Conservation (phyloP, 2,888 invertebrate genomes). For the Nomada ferruginata region DNA sequence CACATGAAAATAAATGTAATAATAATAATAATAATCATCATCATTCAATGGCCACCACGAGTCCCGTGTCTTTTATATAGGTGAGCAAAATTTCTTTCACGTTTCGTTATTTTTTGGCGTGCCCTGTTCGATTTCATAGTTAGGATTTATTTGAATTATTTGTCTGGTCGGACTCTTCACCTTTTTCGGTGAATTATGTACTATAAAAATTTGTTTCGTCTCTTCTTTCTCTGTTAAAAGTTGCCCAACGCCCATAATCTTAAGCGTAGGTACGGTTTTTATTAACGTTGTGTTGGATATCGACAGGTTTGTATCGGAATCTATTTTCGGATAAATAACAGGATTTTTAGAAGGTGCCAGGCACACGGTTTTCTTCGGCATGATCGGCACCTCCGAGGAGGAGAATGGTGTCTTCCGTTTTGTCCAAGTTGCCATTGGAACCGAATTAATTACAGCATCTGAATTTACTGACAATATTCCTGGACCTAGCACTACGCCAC, state of each 20-base stretch:
- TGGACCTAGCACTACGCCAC: slow-evolving; percentile 69
- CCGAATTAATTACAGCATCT: slow-evolving; percentile 61
- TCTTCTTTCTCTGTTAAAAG: slow-evolving; percentile 63
- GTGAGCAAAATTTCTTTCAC: slow-evolving; percentile 59
- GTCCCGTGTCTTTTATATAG: not conserved
- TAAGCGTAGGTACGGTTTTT: slow-evolving; percentile 72
- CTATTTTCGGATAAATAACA: slow-evolving; percentile 76
- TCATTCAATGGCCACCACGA: not conserved
- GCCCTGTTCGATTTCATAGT: slow-evolving; percentile 72
- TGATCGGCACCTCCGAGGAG: slow-evolving; percentile 60
- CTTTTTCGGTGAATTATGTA: slow-evolving; percentile 68
- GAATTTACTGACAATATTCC: slow-evolving; percentile 73
- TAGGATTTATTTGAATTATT: slow-evolving; percentile 74
- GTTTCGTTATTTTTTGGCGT: slow-evolving; percentile 75
- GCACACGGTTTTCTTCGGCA: slow-evolving; percentile 67
- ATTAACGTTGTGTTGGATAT: slow-evolving; percentile 63
- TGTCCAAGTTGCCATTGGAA: slow-evolving; percentile 40
- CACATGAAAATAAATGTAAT: not conserved
- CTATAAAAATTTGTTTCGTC: slow-evolving; percentile 71
- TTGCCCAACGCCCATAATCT: slow-evolving; percentile 69
- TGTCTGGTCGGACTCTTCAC: slow-evolving; percentile 65
- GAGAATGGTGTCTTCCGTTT: slow-evolving; percentile 48
- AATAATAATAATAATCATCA: not conserved
- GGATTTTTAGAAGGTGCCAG: slow-evolving; percentile 68
- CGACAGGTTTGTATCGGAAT: slow-evolving; percentile 50